phyloP scores from a whole-genome alignment of 1,140 invertebrate genomes.

The Ceratina japonica region DNA sequence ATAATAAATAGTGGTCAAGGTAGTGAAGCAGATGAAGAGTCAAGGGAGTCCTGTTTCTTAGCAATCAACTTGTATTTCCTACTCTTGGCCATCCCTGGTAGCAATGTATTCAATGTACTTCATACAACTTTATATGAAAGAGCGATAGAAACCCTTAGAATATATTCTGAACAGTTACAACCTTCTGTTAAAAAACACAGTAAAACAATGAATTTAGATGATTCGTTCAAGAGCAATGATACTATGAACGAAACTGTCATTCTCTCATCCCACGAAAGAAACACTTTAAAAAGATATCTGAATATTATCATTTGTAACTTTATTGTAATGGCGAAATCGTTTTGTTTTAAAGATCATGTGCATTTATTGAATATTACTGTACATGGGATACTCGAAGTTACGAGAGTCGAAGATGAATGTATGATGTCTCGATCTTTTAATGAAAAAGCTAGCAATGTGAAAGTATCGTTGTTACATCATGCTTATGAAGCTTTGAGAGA shows the following conservation, averaged over 20 bases:
- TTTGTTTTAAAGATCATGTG: constrained; percentile 78
- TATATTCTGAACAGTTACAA: constrained; percentile 66
- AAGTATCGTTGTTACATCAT: constrained; percentile 75
- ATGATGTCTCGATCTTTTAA: constrained; percentile 54
- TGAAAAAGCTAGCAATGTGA: constrained; percentile 55
- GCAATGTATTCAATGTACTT: constrained; percentile 81
- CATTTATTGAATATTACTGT: constrained; percentile 79
- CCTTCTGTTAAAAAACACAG: constrained; percentile 49
- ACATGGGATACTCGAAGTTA: constrained; percentile 77
- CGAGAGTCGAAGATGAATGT: constrained; percentile 75
- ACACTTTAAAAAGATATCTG: constrained; percentile 64
- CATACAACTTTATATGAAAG: constrained; percentile 81
- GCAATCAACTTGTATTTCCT: constrained; percentile 79
- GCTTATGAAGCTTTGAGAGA: constrained; percentile 77
- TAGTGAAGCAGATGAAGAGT: constrained; percentile 68
- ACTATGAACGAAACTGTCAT: neutral
- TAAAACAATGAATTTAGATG: constrained; percentile 57
- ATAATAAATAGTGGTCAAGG: constrained; percentile 78
- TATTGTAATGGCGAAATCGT: constrained; percentile 75
- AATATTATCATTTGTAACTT: constrained; percentile 77
- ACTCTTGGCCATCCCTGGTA: constrained; percentile 80
- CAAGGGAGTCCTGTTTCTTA: constrained; percentile 72
- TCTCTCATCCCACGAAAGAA: constrained; percentile 65
- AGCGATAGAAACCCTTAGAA: constrained; percentile 78
- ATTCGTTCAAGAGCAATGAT: constrained; percentile 65